Conservation (phyloP, 1,140 invertebrate species). For the Glossosoma conforme region DNA sequence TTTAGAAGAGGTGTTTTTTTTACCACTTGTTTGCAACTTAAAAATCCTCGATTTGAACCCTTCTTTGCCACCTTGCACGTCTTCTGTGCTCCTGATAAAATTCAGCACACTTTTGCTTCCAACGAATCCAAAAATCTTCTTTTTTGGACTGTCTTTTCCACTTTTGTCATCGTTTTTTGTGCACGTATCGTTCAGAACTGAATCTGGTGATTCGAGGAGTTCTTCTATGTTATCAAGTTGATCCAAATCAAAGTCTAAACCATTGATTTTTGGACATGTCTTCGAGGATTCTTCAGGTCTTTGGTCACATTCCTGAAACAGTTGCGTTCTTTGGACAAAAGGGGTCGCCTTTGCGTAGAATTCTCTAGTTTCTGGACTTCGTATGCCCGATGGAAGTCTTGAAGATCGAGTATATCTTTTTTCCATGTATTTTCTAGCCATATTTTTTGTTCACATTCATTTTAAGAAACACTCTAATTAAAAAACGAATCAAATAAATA, state of each 20-base stretch:
- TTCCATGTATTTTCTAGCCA: conserved; percentile 52
- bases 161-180: conserved; percentile 10
- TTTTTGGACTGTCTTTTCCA: conserved; percentile 16
- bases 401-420: conserved; percentile 44
- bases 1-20: conserved; percentile 1
- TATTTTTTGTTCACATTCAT: conserved; percentile 28
- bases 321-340: conserved; percentile 46
- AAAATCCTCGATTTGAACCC: conserved; percentile 12
- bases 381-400: conserved; percentile 43
- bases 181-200: conserved; percentile 18
- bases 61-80: not conserved
- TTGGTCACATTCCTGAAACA: conserved; percentile 44
- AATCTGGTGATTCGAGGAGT: conserved; percentile 23
- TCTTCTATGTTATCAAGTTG: too few relatives aligned
- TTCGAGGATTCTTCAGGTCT: conserved; percentile 31
- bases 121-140: conserved; percentile 13
- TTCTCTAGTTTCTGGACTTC: conserved; percentile 44
- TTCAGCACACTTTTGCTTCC: conserved; percentile 13
- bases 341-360: conserved; percentile 50
- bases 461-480: too few relatives aligned
- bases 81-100: conserved; percentile 17
- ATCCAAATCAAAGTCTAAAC: too few relatives aligned
- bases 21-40: conserved; percentile 9
- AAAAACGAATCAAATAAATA: too few relatives aligned
- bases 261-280: too few relatives aligned